phyloP scores from a whole-genome alignment of 1,140 invertebrate genomes.

The Neodiprion lecontei region DNA sequence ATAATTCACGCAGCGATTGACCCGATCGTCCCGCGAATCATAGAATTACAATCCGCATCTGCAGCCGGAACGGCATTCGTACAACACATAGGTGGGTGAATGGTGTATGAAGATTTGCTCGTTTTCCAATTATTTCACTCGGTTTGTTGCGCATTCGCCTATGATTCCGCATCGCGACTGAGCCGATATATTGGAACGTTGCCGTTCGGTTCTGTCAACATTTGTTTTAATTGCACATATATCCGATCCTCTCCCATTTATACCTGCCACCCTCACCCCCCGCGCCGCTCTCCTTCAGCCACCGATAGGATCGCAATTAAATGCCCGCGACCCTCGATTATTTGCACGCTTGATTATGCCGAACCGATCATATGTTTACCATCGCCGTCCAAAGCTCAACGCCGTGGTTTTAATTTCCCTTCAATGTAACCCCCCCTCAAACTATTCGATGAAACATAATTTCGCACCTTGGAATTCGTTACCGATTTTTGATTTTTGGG shows the following conservation, averaged over 20 bases:
- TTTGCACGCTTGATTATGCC: slow-evolving; percentile 1
- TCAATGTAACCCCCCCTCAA: background rate
- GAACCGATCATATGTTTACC: background rate
- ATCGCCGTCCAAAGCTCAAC: background rate
- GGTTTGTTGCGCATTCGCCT: background rate
- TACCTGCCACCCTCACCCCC: too few species aligned
- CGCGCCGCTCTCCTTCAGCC: background rate
- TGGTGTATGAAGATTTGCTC: background rate
- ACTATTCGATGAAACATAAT: too few species aligned
- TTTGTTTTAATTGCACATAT: slow-evolving; percentile 8
- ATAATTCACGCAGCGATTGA: too few species aligned
- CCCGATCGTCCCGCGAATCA: too few species aligned
- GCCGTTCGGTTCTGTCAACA: background rate
- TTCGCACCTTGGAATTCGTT: too few species aligned
- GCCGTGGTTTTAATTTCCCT: background rate
- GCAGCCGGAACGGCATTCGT: too few species aligned
- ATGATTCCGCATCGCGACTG: background rate
- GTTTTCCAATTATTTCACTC: slow-evolving; percentile 3
- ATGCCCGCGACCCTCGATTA: background rate
- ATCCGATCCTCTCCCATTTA: background rate
- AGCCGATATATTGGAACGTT: background rate
- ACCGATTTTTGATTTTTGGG: too few species aligned
- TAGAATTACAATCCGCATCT: too few species aligned
- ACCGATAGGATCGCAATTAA: background rate
- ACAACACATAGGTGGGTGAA: background rate